Evolutionary conservation across 2,113 vertebrate genomes (phyloP), one percentile per base, ranked within the genome.

Genomic region (Amia ocellicauda): DNA sequence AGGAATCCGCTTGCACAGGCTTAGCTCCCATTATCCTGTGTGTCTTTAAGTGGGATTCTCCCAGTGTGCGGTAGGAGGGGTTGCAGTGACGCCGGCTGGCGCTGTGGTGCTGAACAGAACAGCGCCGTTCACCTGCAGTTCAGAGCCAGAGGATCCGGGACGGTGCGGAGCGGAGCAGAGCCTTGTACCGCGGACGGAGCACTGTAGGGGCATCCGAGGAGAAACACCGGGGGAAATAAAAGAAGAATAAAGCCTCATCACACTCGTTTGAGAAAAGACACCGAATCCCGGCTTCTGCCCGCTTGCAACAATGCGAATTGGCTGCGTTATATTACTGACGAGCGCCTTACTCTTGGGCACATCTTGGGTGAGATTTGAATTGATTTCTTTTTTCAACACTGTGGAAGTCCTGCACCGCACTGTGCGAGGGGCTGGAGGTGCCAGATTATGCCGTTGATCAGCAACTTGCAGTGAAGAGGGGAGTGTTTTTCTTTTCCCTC

Each of bases 71-170:
- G 78, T 65, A 81, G 87, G 83, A 86, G 84, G 83, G 82, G 79
- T 83, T 69, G 84, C 63, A 73, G 83, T 84, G 86, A 86, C 85
- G 83, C 83, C 73, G 76, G 74, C 80, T 81, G 74, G 86, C 84
- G 78, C 84, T 81, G 81, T 73, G 78, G 79, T 78, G 84, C 83
- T 71, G 85, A 85, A 86, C 81, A 69, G 73, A 85, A 80, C 80
- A 77, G 82, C 83, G 74, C 72, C 54, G 70, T 82, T 86, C 83
- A 86, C 85, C 84, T 88, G 83, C 86, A 85, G 76, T 82, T 69
- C 76, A 79, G 81, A 79, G 75, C 76, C 72, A 69, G 65, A 72
- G 74, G 80, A 82, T 63, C 85, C 76, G 63, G 74, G 73, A 61
- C 78, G 43, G 63, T 70, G 22, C 68, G 59, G 68, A 71, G 62